Evolutionary conservation across 1,140 invertebrate species (phyloP), one percentile per base, ranked within the genome.

Genomic region (Eciton burchellii): DNA sequence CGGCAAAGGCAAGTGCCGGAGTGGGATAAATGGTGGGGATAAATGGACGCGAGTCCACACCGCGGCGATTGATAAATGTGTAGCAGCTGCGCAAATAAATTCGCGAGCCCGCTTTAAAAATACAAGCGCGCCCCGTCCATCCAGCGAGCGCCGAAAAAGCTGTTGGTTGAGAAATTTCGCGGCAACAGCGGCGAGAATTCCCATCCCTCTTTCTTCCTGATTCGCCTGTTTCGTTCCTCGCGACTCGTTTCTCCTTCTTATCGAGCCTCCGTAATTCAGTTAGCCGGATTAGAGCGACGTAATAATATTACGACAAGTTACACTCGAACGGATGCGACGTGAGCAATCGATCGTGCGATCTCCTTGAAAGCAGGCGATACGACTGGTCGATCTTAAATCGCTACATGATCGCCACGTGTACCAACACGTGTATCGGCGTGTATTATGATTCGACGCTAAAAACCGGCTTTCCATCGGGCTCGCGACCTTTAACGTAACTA

Each of bases 61-160:
- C 54, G 43, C 54, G 56, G n/a, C 43, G 19, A 79, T 79, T 70
- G 63, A 68, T 45, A 45, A 35, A 79, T 56, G 49, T 19, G 12
- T 70, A 43, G 21, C 74, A 79, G 63, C 49, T 79, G 74, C 21
- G 74, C 74, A 79, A 79, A 79, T 70, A 77, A 77, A 77, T 68
- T 68, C 52, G 52, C 74, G n/a, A 45, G 56, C n/a, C 35, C 63
- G 74, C 24, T 79, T 41, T 11, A 47, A 29, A 70, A 56, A 66
- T 24, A 19, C 29, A 19, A 47, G 19, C 14, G 57, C 19, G 43
- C 26, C 24, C 35, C 19, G 3, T 14, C 19, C 12, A 12, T n/a
- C 24, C 8, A 8, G n/a, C 60, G 49, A 2, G 68, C 21, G 41
- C 5, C 12, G 43, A 11, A 43, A 43, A 41, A 24, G 35, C 14